Evolutionary conservation across 2,113 vertebrate genomes (phyloP), one percentile per base, ranked within the genome.

Genomic region (Hylia prasina): DNA sequence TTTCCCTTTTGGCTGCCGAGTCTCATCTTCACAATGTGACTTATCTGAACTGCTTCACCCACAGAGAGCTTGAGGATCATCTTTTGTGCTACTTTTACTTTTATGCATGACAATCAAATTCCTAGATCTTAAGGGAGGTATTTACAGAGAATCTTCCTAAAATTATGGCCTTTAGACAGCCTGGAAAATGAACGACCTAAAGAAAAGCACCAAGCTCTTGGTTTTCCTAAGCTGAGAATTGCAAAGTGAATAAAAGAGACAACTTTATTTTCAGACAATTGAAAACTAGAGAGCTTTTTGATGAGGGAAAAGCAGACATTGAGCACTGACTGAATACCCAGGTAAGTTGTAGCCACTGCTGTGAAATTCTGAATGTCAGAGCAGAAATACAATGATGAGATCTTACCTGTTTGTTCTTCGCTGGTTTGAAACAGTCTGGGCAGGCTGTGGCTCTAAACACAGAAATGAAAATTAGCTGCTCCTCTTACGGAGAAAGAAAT

Each of bases 361-460:
- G 47, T 75, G 76, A 95, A 80, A 94, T 66, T 88, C 50, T 87
- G 39, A 61, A 82, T 42, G 79, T 45, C 48, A 56, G 80, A 87
- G 57, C 89, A 72, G 77, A 94, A 94, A 57, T 73, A 27, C 14
- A 44, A 6, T 21, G 45, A 40, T 28, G 68, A 91, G 84, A 44
- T 58, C 97, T 97, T 98, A 99, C 99, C 98, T 98, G 98, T 96
- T 99, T 99, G 97, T 99, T 99, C 97, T 99, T 99, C 1, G 98
- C 98, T 95, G 98, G 98, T 95, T 98, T 99, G 98, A 99, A 99
- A 97, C 99, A 99, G 96, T 98, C 98, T 6, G 98, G 98, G 90
- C 99, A 99, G 13, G 96, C 80, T 11, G 92, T 78, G 21, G 98
- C 98, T 89, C 99, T 99, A 97, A 48, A 97, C 37, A 94, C 42